Base-by-base conservation (phyloP, 2,797 vertebrate genomes). In the Alfaro cultratus region DNA sequence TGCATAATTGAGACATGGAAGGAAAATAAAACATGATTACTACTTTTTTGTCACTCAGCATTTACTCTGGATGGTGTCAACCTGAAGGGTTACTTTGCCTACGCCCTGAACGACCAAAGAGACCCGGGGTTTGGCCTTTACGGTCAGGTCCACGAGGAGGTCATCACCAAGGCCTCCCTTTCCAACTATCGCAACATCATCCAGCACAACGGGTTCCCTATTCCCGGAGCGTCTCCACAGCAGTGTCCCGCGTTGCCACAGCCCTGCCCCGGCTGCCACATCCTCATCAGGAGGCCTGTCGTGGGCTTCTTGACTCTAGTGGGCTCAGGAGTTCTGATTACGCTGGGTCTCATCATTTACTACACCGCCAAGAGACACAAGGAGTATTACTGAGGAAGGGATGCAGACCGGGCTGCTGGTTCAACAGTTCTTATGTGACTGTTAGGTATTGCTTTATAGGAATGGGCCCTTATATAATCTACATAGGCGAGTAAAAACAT, bases 21-120 rank as follows among this genome's bases (percentile, higher is more conserved):
- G 62, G 34, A 39, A 36, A 67, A 67, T 21, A 8, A 67, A 9
- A 67, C 18, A 23, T 68, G 4, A 26, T 21, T 39, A 68, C 39
- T 12, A 43, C 39, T 45, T 70, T 9, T n/a, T 71, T 45, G 41
- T 71, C 53, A 57, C 92, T 75, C 92, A 99, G 98, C 98, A 6
- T 95, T 96, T 78, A 74, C 88, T n/a, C 89, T 99, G 94, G 99
- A 99, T 70, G 96, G 96, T 0, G 93, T 99, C 43, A 97, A 98
- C 89, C 94, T 99, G 53, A 96, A 96, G 82, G 99, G 98, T 26
- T 99, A 99, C 95, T 99, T 99, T 85, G 95, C 96, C 5, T 99
- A 99, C 83, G 97, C 97, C 1, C 96, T 99, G 83, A 98, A 89
- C 2, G 98, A 99, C 92, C 96, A 95, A 72, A 94, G 95, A 4